Conservation (phyloP, 2,797 vertebrate species). For the Margarornis squamiger region DNA sequence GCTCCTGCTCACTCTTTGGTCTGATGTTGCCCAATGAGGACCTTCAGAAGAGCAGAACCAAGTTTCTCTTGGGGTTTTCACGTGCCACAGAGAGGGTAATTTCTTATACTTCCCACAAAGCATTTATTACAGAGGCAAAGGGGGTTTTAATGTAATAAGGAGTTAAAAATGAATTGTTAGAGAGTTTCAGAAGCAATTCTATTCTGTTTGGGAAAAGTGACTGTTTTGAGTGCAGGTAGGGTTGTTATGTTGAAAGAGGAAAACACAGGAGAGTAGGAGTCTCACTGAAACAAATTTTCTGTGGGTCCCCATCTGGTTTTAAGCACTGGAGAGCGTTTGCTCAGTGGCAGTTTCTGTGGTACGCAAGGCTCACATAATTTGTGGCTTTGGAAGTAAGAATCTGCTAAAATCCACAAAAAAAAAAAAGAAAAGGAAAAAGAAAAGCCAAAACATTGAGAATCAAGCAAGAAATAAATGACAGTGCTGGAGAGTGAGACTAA, state of each 20-base stretch:
- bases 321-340: not conserved
- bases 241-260: not conserved
- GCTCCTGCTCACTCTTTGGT: not conserved
- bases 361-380: not conserved
- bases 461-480: not conserved
- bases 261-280: not conserved
- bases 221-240: not conserved
- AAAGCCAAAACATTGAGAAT: not conserved
- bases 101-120: not conserved
- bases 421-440: not conserved
- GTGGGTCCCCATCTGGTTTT: not conserved
- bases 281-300: not conserved
- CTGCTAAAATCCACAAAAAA: not conserved
- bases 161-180: not conserved
- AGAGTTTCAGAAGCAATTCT: slow-evolving; percentile 25
- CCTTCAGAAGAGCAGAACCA: slow-evolving; percentile 15
- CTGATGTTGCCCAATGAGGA: not conserved
- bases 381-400: not conserved
- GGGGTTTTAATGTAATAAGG: fast-evolving
- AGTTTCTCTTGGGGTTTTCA: not conserved
- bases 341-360: not conserved
- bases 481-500: not conserved
- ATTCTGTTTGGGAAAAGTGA: not conserved
- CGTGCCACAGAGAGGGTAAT: not conserved
- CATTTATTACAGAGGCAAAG: not conserved